These are phyloP conservation scores for Oxyruncus cristatus DNA, from an alignment of 2,113 vertebrate genomes.

Conservation along the genomic window DNA sequence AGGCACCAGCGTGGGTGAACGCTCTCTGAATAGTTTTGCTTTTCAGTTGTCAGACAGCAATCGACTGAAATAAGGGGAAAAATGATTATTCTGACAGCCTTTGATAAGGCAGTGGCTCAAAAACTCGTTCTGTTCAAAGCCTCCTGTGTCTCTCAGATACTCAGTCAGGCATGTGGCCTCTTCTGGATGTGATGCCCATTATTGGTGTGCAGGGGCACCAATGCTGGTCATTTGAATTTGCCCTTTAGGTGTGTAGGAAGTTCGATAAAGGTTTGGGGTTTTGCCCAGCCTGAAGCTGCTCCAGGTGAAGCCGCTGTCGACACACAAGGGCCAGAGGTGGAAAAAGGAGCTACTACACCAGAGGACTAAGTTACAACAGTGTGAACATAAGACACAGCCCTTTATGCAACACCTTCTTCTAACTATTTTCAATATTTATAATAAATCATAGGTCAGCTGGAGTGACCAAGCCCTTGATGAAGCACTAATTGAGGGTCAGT, in stretches of 20 bases:
- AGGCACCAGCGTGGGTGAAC: slow-evolving; percentile 35
- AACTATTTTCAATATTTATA: neutral
- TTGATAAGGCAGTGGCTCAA: slow-evolving; percentile 39
- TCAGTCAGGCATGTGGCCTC: neutral
- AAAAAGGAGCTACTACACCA: fast-evolving
- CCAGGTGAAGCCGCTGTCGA: neutral
- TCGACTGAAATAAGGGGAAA: slow-evolving; percentile 29
- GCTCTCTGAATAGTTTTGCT: slow-evolving; percentile 21
- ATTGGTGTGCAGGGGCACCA: neutral
- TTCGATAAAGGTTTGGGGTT: neutral
- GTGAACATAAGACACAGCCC: fast-evolving
- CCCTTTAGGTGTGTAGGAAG: neutral
- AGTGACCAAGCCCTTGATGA: neutral
- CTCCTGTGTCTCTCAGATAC: slow-evolving; percentile 12
- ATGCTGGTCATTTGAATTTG: neutral
- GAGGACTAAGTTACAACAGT: neutral
- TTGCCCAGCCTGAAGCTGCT: neutral
- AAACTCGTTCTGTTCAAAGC: neutral
- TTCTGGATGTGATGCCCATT: neutral
- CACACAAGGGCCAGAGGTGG: neutral
- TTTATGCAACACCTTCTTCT: neutral
- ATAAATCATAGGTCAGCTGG: neutral
- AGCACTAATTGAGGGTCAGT: neutral
- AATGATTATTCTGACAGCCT: slow-evolving; percentile 52
- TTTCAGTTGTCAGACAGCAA: slow-evolving; percentile 47